A percentile compares a stretch with the other conserved stretches of the same genome.
Evolutionary conservation across 2,888 invertebrate genomes (phyloP).

Genomic region (Diadromus collaris): DNA sequence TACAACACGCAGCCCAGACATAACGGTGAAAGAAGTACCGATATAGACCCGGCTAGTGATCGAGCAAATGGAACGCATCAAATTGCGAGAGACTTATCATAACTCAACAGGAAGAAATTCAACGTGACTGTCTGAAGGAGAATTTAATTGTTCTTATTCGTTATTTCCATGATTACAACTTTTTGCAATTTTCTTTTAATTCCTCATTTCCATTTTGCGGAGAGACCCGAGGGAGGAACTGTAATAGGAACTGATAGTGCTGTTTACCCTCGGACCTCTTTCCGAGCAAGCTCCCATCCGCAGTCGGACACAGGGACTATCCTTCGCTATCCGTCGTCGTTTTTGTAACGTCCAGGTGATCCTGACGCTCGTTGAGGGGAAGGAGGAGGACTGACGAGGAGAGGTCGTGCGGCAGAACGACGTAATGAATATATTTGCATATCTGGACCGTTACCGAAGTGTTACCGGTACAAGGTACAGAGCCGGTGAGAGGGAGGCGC

Average conservation of each 20-base stretch:
- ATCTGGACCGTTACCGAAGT: constrained; percentile 78
- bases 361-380: constrained; percentile 44
- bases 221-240: constrained; percentile 26
- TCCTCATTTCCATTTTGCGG: constrained; percentile 21
- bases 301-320: constrained; percentile 38
- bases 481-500: constrained; percentile 62
- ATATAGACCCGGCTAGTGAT: neutral
- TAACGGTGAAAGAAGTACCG: neutral
- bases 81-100: neutral
- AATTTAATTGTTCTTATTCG: constrained; percentile 37
- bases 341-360: constrained; percentile 64
- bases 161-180: constrained; percentile 22
- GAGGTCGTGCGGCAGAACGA: constrained; percentile 67
- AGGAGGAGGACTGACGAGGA: constrained; percentile 43
- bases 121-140: constrained; percentile 22
- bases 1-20: neutral
- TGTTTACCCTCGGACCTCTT: constrained; percentile 37
- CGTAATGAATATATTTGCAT: constrained; percentile 80
- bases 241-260: constrained; percentile 55
- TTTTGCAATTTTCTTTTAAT: neutral
- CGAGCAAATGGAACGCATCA: neutral
- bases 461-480: constrained; percentile 75
- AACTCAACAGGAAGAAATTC: constrained; percentile 4
- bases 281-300: constrained; percentile 18
- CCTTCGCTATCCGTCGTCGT: constrained; percentile 60